Evolutionary conservation across 2,797 vertebrate species (phyloP).

Genomic region (Hephaestus fuliginosus): DNA sequence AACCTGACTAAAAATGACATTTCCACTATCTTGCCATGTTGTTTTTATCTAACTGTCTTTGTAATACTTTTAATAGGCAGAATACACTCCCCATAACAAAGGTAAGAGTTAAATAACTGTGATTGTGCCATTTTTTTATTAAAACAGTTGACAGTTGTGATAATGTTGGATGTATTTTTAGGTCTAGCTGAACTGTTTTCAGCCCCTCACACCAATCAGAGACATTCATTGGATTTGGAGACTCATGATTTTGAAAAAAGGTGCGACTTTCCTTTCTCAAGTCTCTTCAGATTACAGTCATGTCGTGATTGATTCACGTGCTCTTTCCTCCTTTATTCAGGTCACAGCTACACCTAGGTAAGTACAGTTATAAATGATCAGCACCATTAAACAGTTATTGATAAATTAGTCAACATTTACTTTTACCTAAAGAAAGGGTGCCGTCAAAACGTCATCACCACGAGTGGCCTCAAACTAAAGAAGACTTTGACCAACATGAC

Average conservation of each 20-base stretch:
- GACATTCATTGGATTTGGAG: constrained; percentile 79
- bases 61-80: constrained; percentile 42
- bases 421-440: constrained; percentile 54
- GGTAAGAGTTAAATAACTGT: constrained; percentile 47
- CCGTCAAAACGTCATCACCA: constrained; percentile 63
- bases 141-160: background rate
- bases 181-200: constrained; percentile 33
- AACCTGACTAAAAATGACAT: background rate
- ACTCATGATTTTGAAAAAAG: constrained; percentile 61
- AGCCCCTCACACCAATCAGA: constrained; percentile 1
- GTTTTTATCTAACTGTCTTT: background rate
- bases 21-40: background rate
- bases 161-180: constrained; percentile 30
- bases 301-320: constrained; percentile 8
- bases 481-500: constrained; percentile 67
- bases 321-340: constrained; percentile 35
- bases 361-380: constrained; percentile 20
- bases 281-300: background rate
- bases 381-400: background rate
- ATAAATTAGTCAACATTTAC: constrained; percentile 4
- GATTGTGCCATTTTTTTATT: background rate
- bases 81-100: constrained; percentile 13
- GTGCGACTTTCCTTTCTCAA: constrained; percentile 41
- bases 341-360: constrained; percentile 52
- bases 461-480: constrained; percentile 81